These are phyloP conservation scores for Anodontia alba DNA, from an alignment of 2,888 invertebrate species.

Conservation along the genomic window DNA sequence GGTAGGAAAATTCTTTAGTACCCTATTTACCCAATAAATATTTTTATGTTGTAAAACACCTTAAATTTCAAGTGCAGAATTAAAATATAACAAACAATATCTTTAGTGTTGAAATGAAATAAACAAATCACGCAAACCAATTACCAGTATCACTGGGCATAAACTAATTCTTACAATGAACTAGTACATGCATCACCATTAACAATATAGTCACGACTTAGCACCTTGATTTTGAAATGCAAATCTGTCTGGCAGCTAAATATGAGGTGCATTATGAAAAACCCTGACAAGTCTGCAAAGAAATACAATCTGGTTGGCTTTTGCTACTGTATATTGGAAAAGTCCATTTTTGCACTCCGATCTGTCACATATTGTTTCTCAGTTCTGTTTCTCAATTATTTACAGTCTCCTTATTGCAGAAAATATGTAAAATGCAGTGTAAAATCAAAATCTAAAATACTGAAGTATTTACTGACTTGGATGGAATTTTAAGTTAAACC, in stretches of 20 bases:
- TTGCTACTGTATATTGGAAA: no score
- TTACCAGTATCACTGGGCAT: background rate
- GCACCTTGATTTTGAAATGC: conserved; percentile 2
- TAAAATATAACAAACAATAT: background rate
- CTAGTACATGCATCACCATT: background rate
- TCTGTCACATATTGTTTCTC: no score
- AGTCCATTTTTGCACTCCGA: no score
- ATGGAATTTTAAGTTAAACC: no score
- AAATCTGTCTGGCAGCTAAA: background rate
- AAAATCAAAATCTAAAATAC: no score
- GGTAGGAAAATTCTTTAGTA: background rate
- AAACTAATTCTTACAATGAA: background rate
- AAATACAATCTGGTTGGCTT: no score
- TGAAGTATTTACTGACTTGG: no score
- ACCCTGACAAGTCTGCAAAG: no score
- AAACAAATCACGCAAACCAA: conserved; percentile 8
- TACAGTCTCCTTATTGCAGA: no score
- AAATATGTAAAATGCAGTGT: no score
- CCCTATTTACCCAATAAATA: conserved; percentile 3
- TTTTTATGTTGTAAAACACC: background rate
- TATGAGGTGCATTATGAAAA: background rate
- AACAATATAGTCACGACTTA: background rate
- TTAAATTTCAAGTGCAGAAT: background rate
- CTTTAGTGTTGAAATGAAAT: background rate
- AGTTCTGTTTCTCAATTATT: no score